phyloP scores from a whole-genome alignment of 2,888 invertebrate genomes.

The Gymnoscelis rufifasciata region DNA sequence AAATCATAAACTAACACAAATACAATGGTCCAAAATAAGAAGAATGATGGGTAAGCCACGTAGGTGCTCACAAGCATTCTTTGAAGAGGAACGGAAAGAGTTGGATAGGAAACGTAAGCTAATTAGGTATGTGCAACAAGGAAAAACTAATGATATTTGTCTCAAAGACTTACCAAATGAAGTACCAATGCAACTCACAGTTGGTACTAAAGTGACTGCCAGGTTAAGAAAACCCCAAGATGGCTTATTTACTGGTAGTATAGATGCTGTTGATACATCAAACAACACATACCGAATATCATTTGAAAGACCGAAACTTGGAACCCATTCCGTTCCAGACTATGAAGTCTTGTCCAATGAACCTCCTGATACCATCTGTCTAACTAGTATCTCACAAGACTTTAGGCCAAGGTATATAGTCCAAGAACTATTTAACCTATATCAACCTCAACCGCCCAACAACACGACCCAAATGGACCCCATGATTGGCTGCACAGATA shows the following conservation, averaged over 20 bases:
- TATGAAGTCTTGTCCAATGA: slow-evolving; percentile 97
- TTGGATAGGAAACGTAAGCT: slow-evolving; percentile 93
- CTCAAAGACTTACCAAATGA: slow-evolving; percentile 95
- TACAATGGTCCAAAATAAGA: slow-evolving; percentile 97
- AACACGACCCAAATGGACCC: slow-evolving; percentile 83
- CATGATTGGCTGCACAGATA: slow-evolving; percentile 78
- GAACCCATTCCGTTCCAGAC: slow-evolving; percentile 97
- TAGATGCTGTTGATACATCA: slow-evolving; percentile 96
- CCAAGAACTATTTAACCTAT: slow-evolving; percentile 75
- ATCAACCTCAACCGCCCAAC: slow-evolving; percentile 45
- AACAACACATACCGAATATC: slow-evolving; percentile 96
- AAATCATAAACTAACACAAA: slow-evolving; percentile 88
- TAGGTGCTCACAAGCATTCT: slow-evolving; percentile 95
- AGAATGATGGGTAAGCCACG: slow-evolving; percentile 98
- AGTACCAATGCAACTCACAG: slow-evolving; percentile 95
- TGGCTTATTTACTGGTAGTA: slow-evolving; percentile 94
- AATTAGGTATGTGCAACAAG: slow-evolving; percentile 94
- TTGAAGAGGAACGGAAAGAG: slow-evolving; percentile 95
- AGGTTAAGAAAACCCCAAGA: slow-evolving; percentile 95
- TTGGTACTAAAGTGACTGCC: slow-evolving; percentile 96
- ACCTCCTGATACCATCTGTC: slow-evolving; percentile 92
- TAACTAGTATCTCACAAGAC: slow-evolving; percentile 89
- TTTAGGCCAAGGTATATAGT: slow-evolving; percentile 84
- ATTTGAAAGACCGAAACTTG: slow-evolving; percentile 94
- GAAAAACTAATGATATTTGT: slow-evolving; percentile 89